A percentile compares a stretch with the other conserved stretches of the same genome.
phyloP scores from a whole-genome alignment of 1,140 invertebrate genomes.

The Drosophila triauraria region DNA sequence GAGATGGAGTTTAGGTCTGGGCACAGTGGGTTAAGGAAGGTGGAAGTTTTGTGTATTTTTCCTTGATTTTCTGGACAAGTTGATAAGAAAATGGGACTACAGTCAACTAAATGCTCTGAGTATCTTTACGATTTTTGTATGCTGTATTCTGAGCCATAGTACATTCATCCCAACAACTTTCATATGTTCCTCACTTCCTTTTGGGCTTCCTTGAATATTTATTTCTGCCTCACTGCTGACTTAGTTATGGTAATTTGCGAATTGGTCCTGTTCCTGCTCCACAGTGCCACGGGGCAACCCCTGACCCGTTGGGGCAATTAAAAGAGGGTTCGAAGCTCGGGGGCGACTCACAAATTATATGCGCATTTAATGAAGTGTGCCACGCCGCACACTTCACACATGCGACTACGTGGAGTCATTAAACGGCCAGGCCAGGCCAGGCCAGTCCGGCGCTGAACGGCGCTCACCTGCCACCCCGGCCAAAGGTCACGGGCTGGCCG shows the following conservation, averaged over 20 bases:
- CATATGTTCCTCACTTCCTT: no score
- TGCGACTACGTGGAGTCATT: slow-evolving; percentile 72
- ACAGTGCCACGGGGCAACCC: slow-evolving; percentile 7
- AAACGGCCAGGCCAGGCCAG: slow-evolving; percentile 18
- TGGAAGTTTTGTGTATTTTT: not conserved
- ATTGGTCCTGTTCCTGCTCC: not conserved
- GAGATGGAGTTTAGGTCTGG: not conserved
- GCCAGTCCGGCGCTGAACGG: no score
- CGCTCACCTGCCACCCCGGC: not conserved
- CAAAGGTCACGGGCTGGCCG: slow-evolving; percentile 58
- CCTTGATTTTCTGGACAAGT: no score
- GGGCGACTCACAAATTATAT: slow-evolving; percentile 64
- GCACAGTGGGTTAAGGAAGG: not conserved
- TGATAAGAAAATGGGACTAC: not conserved
- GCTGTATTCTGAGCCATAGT: no score
- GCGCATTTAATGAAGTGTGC: slow-evolving; percentile 74
- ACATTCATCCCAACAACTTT: no score
- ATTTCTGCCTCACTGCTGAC: not conserved
- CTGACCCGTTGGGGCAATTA: slow-evolving; percentile 47
- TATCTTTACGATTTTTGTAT: not conserved
- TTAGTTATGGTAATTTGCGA: not conserved
- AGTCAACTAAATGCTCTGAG: not conserved
- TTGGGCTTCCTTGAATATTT: not conserved
- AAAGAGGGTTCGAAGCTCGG: slow-evolving; percentile 62
- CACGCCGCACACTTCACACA: slow-evolving; percentile 57